A percentile compares a stretch with the other conserved stretches of the same genome.
phyloP scores from a whole-genome alignment of 2,113 vertebrate species.

The Aspiorhynchus laticeps region DNA sequence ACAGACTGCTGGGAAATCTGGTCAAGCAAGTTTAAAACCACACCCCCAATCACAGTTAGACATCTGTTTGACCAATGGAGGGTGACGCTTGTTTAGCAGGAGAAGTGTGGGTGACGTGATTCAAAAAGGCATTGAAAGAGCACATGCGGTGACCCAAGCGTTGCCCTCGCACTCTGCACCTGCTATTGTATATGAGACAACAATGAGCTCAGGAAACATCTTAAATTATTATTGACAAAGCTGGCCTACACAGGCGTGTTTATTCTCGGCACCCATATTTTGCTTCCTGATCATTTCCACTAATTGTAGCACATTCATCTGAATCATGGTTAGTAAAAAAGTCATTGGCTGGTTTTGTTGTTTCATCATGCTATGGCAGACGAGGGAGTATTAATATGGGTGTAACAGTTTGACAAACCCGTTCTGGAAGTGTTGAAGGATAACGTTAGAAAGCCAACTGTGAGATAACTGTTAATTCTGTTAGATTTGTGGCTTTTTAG shows the following conservation, averaged over 20 bases:
- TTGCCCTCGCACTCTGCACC: conserved; percentile 34
- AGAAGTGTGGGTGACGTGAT: conserved; percentile 66
- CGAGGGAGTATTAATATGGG: background rate
- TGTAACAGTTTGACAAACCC: background rate
- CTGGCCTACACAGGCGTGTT: conserved; percentile 48
- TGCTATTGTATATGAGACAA: conserved; percentile 50
- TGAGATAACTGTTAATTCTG: background rate
- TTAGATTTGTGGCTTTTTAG: background rate
- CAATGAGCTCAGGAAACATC: conserved; percentile 44
- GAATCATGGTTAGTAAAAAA: background rate
- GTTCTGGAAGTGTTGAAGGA: background rate
- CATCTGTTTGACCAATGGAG: conserved; percentile 64
- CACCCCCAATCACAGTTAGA: conserved; percentile 73
- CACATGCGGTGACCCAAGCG: conserved; percentile 35
- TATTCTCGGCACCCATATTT: conserved; percentile 34
- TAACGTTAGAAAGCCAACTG: background rate
- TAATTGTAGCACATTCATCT: background rate
- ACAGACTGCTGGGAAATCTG: conserved; percentile 75
- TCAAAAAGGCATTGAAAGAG: conserved; percentile 59
- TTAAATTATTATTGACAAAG: conserved; percentile 69
- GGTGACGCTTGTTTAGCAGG: conserved; percentile 64
- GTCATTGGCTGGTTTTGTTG: background rate
- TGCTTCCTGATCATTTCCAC: background rate
- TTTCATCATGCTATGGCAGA: background rate
- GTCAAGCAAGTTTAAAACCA: conserved; percentile 76